A percentile compares a stretch with the other conserved stretches of the same genome.
Evolutionary conservation across 2,888 invertebrate genomes (phyloP).

Genomic region (Cataglyphis livida): DNA sequence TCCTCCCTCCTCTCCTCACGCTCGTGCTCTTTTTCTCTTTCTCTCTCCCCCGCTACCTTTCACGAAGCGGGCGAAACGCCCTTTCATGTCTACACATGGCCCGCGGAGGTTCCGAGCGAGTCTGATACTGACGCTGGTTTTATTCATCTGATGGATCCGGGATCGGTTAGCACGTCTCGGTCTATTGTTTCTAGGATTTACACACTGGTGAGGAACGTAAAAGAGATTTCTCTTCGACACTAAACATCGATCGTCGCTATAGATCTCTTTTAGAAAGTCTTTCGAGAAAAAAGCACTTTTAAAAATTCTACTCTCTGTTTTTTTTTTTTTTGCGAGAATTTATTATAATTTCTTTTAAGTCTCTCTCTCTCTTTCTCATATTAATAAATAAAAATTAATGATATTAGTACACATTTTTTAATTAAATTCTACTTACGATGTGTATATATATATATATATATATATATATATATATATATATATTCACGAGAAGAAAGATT

Average conservation of each 20-base stretch:
- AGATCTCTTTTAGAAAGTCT: not conserved
- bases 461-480: not conserved
- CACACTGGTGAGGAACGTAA: constrained; percentile 43
- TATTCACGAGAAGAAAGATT: not conserved
- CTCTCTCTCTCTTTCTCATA: too few species aligned
- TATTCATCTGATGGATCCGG: constrained; percentile 71
- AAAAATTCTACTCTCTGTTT: not conserved
- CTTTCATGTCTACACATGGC: constrained; percentile 71
- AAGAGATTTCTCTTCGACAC: constrained; percentile 39
- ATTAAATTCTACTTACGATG: not conserved
- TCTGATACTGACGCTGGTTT: constrained; percentile 69
- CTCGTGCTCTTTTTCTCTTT: constrained; percentile 20
- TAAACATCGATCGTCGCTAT: constrained; percentile 11
- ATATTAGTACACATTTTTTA: not conserved
- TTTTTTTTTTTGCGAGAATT: not conserved
- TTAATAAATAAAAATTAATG: not conserved
- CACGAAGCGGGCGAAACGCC: constrained; percentile 66
- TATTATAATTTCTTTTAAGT: not conserved
- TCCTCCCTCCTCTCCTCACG: constrained; percentile 54
- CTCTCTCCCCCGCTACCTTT: constrained; percentile 32
- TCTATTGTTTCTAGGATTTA: constrained; percentile 72
- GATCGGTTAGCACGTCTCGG: constrained; percentile 69
- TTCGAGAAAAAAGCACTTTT: not conserved
- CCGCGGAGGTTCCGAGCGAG: constrained; percentile 68
- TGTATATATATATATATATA: not conserved